Base-by-base conservation (phyloP, 2,113 vertebrate genomes). In the Zosterops pallidus region DNA sequence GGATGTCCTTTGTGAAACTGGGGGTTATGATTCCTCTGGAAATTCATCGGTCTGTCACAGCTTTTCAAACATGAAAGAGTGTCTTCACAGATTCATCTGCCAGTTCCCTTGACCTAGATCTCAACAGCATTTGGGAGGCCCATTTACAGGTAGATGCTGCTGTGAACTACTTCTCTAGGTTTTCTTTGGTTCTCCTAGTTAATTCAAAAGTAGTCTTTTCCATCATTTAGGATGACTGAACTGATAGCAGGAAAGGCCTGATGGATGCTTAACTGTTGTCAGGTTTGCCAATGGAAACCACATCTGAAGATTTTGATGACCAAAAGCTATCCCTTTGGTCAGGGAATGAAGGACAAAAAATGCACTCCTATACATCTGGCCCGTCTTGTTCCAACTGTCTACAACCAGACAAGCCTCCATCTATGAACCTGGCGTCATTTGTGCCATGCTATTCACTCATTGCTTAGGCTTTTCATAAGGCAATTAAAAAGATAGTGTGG, bases 41-140 rank as follows among this genome's bases (percentile, higher is more conserved):
- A 31, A 13, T 37, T 47, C 26, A 28, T 5, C 0, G 0, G 24
- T 46, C 33, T 56, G 24, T 37, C 39, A 39, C 0, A 0, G 9
- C 9, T 49, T 67, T 42, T 78, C 9, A 46, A 50, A 24, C 29
- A 33, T 20, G 33, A 65, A 33, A 42, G 31, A 26, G 3, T 26
- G 9, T 37, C 9, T 65, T 92, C 5, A 2, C 25, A 77, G 19
- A 25, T 67, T 72, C 29, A 57, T 46, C 31, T 70, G 26, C 20
- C 6, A 14, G 9, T 64, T 87, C 14, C 3, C 6, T 64, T 24
- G 3, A 37, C n/a, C 16, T 72, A 35, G 3, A 44, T 25, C 39
- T 90, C 41, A 33, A 28, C 8, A 65, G 8, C 3, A 60, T 86
- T 92, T 79, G 33, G 6, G 6, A 90, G 7, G 16, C 6, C 10